A percentile compares a stretch with the other conserved stretches of the same genome.
These are phyloP conservation scores for Geotrypetes seraphini DNA, from an alignment of 2,797 vertebrate genomes.

Conservation along the genomic window DNA sequence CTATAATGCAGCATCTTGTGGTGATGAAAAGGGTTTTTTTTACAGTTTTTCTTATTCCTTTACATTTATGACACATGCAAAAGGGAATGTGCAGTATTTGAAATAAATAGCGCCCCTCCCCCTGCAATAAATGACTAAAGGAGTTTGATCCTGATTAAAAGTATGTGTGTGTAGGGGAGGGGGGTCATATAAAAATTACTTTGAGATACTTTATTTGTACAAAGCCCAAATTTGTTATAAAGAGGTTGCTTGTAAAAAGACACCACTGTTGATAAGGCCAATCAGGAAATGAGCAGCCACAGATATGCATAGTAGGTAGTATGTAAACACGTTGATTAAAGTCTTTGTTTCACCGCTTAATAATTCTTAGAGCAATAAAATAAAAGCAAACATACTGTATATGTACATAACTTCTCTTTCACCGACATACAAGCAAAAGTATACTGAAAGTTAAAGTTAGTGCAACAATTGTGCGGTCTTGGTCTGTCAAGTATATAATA, in stretches of 20 bases:
- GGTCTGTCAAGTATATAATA: too few species aligned
- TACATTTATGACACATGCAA: neutral
- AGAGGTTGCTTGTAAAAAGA: too few species aligned
- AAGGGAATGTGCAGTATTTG: neutral
- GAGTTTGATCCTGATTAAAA: too few species aligned
- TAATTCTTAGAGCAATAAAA: neutral
- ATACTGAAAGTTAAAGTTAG: neutral
- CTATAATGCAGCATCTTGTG: neutral
- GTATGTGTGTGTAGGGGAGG: too few species aligned
- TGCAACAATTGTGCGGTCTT: neutral
- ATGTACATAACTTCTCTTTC: too few species aligned
- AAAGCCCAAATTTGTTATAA: too few species aligned
- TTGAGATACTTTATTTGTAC: too few species aligned
- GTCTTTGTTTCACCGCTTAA: neutral
- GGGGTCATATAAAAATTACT: too few species aligned
- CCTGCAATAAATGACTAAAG: too few species aligned
- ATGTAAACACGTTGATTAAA: conserved; percentile 6
- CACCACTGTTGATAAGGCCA: conserved; percentile 2
- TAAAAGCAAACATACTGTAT: neutral
- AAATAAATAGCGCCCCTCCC: conserved; percentile 4
- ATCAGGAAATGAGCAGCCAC: conserved; percentile 20
- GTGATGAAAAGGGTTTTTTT: neutral
- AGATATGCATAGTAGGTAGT: conserved; percentile 18
- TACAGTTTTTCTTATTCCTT: neutral
- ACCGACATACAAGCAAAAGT: neutral